Conservation (phyloP, 2,888 invertebrate species). For the Thymelicus acteon region DNA sequence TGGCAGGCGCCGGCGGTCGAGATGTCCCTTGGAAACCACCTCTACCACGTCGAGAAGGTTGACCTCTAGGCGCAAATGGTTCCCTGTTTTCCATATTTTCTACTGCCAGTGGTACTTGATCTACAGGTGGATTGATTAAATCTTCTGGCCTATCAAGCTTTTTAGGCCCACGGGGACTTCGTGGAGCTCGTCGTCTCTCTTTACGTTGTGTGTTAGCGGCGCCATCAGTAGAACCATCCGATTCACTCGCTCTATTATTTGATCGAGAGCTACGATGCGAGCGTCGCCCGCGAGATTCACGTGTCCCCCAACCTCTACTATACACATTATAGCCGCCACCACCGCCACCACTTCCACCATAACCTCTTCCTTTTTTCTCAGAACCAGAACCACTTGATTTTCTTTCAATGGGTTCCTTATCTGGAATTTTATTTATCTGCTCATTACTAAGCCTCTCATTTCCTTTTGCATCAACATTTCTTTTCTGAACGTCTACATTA, state of each 20-base stretch:
- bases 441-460: conserved; percentile 68
- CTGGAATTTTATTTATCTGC: conserved; percentile 72
- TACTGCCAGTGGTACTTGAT: conserved; percentile 51
- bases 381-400: conserved; percentile 77
- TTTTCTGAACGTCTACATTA: conserved; percentile 59
- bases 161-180: conserved; percentile 83
- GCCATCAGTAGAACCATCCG: conserved; percentile 91
- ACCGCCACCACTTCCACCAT: conserved; percentile 58
- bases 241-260: conserved; percentile 86
- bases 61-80: conserved; percentile 94
- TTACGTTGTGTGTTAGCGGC: conserved; percentile 81
- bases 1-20: conserved; percentile 80
- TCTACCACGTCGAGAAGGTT: conserved; percentile 94
- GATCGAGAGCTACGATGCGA: conserved; percentile 77
- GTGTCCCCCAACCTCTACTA: conserved; percentile 75
- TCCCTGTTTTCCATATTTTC: conserved; percentile 84
- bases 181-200: conserved; percentile 83
- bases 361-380: conserved; percentile 82
- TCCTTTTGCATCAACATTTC: conserved; percentile 66
- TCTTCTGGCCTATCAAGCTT: conserved; percentile 86
- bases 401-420: conserved; percentile 77
- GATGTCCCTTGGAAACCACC: conserved; percentile 82
- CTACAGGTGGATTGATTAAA: conserved; percentile 53
- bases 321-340: conserved; percentile 72
- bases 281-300: conserved; percentile 79